Percentiles rank a stretch among this genome's conserved stretches.
Evolutionary conservation across 1,140 invertebrate genomes (phyloP).

Genomic region (Meteorus sp.): DNA sequence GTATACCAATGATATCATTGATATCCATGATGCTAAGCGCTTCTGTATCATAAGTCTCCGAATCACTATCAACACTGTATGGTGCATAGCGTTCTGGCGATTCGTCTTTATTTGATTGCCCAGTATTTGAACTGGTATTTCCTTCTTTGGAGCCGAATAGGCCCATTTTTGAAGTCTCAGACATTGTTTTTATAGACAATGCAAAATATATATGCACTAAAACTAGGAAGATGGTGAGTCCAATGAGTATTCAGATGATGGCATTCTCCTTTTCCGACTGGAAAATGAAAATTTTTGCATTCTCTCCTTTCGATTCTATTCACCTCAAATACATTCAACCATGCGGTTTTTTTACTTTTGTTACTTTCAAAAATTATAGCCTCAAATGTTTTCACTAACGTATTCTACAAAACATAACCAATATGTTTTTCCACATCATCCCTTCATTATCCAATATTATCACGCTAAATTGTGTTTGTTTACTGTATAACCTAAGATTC

Average conservation of each 20-base stretch:
- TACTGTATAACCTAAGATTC: not conserved
- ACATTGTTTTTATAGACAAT: slow-evolving; percentile 34
- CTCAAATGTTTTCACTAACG: not conserved
- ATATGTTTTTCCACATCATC: not conserved
- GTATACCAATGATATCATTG: slow-evolving; percentile 46
- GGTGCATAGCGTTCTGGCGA: slow-evolving; percentile 35
- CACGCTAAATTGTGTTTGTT: not conserved
- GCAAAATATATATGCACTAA: not conserved
- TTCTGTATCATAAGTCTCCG: slow-evolving; percentile 42
- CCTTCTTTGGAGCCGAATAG: slow-evolving; percentile 44
- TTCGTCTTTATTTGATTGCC: slow-evolving; percentile 22
- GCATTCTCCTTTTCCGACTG: not conserved
- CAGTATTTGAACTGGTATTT: slow-evolving; percentile 29
- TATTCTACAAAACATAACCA: not conserved
- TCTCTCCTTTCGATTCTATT: not conserved
- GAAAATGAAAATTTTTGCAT: not conserved
- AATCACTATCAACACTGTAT: slow-evolving; percentile 41
- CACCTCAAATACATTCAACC: too few species aligned
- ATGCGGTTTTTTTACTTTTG: not conserved
- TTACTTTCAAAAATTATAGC: not conserved
- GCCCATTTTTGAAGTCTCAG: slow-evolving; percentile 43
- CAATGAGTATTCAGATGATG: not conserved
- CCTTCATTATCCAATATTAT: not conserved
- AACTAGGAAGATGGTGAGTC: slow-evolving; percentile 1
- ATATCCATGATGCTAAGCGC: slow-evolving; percentile 48